phyloP scores from a whole-genome alignment of 2,113 vertebrate genomes.

The Aythya baeri region DNA sequence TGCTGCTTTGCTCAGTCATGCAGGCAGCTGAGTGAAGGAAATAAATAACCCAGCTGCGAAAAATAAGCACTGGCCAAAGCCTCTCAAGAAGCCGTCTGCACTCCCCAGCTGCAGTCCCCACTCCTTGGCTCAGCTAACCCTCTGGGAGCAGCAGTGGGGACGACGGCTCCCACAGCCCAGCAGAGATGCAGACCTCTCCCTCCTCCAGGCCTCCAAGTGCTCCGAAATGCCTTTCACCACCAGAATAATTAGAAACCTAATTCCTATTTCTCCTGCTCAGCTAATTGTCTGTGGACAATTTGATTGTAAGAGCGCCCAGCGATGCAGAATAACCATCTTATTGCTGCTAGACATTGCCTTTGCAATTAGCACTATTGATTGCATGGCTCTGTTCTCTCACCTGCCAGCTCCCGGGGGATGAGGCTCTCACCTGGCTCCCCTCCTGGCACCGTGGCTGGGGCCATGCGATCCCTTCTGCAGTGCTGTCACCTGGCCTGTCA shows the following conservation, averaged over 20 bases:
- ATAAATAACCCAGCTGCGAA: not conserved
- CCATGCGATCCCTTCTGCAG: fast-evolving
- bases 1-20: not conserved
- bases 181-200: slow-evolving; percentile 29
- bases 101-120: not conserved
- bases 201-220: slow-evolving; percentile 44
- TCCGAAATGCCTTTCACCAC: slow-evolving; percentile 56
- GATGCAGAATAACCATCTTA: slow-evolving; percentile 82
- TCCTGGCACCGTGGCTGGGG: not conserved
- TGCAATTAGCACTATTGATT: slow-evolving; percentile 72
- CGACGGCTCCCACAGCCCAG: not conserved
- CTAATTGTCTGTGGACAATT: slow-evolving; percentile 81
- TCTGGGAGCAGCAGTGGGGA: slow-evolving; percentile 27
- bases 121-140: not conserved
- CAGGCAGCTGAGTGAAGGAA: not conserved
- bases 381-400: slow-evolving; percentile 44
- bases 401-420: slow-evolving; percentile 39
- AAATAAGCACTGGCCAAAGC: slow-evolving; percentile 23
- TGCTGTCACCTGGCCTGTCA: fast-evolving
- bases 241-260: slow-evolving; percentile 81
- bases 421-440: not conserved
- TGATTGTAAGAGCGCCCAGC: slow-evolving; percentile 76
- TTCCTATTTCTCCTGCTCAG: slow-evolving; percentile 77
- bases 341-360: slow-evolving; percentile 77
- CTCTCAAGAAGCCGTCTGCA: slow-evolving; percentile 27